phyloP scores from a whole-genome alignment of 2,113 vertebrate genomes.

The Crotalus tigris region DNA sequence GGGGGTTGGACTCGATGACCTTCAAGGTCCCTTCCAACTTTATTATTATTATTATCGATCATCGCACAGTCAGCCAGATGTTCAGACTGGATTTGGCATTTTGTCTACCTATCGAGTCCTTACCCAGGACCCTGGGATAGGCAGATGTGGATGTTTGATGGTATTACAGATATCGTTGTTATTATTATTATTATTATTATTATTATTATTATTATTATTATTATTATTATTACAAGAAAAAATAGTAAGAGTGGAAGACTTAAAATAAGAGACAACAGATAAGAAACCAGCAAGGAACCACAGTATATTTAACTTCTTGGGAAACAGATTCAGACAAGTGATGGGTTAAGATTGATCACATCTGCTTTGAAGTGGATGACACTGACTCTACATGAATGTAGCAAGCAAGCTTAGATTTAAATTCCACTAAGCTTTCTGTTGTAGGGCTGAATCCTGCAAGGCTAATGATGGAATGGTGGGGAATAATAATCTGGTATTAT shows the following conservation, averaged over 20 bases:
- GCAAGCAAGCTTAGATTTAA: conserved; percentile 41
- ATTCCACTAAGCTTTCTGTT: conserved; percentile 47
- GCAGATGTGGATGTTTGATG: too few relatives aligned
- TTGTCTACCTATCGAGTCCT: too few relatives aligned
- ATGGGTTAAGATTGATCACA: conserved; percentile 55
- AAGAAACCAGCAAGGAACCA: conserved; percentile 46
- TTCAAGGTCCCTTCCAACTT: too few relatives aligned
- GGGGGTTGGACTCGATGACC: too few relatives aligned
- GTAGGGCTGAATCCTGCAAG: conserved; percentile 20
- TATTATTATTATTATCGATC: too few relatives aligned
- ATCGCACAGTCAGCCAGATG: too few relatives aligned
- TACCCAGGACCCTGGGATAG: too few relatives aligned
- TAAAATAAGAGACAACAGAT: conserved; percentile 24
- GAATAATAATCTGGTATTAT: not conserved
- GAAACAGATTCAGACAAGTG: conserved; percentile 56
- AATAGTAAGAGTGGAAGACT: not conserved
- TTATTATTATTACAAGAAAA: not conserved
- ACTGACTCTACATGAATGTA: conserved; percentile 55
- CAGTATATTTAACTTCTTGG: conserved; percentile 47
- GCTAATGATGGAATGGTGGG: not conserved
- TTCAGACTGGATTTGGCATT: too few relatives aligned
- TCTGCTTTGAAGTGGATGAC: conserved; percentile 45
- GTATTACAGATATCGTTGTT: too few relatives aligned
- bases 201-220: too few relatives aligned
- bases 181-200: too few relatives aligned